Evolutionary conservation across 2,888 invertebrate species (phyloP).

Genomic region (Cosmorhoe ocellata): DNA sequence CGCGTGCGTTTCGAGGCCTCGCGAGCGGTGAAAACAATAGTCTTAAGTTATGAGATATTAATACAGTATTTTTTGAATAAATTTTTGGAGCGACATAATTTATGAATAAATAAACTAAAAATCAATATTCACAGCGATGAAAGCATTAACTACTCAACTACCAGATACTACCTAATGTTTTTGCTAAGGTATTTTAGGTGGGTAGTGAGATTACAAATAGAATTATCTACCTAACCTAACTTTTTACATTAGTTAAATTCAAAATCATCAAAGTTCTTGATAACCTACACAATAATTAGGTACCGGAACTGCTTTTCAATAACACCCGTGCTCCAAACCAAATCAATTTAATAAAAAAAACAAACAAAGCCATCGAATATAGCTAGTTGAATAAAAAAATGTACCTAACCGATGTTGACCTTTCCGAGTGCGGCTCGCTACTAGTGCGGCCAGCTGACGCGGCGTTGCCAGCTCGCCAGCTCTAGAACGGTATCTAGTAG

Average conservation of each 20-base stretch:
- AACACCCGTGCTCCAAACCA: conserved; percentile 18
- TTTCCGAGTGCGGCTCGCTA: conserved; percentile 75
- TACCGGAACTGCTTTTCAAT: conserved; percentile 4
- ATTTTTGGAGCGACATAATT: conserved; percentile 28
- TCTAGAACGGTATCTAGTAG: conserved; percentile 56
- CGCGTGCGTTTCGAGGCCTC: conserved; percentile 71
- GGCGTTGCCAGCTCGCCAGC: conserved; percentile 70
- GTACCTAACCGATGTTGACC: conserved; percentile 80
- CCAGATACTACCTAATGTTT: too few relatives aligned
- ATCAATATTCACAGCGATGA: too few relatives aligned
- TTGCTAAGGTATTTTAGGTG: too few relatives aligned
- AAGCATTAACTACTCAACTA: too few relatives aligned
- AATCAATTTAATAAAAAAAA: conserved; percentile 58
- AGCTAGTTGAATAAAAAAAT: conserved; percentile 68
- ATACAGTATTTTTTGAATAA: conserved; percentile 55
- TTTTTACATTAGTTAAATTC: too few relatives aligned
- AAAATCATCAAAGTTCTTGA: too few relatives aligned
- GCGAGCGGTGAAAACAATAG: conserved; percentile 76
- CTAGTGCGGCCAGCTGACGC: conserved; percentile 80
- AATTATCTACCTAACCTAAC: too few relatives aligned
- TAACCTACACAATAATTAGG: too few relatives aligned
- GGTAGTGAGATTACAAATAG: too few relatives aligned
- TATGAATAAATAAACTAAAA: background rate
- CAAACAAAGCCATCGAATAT: conserved; percentile 66
- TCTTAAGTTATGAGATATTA: conserved; percentile 53